phyloP scores from a whole-genome alignment of 1,140 invertebrate genomes.

The Vanessa tameamea region DNA sequence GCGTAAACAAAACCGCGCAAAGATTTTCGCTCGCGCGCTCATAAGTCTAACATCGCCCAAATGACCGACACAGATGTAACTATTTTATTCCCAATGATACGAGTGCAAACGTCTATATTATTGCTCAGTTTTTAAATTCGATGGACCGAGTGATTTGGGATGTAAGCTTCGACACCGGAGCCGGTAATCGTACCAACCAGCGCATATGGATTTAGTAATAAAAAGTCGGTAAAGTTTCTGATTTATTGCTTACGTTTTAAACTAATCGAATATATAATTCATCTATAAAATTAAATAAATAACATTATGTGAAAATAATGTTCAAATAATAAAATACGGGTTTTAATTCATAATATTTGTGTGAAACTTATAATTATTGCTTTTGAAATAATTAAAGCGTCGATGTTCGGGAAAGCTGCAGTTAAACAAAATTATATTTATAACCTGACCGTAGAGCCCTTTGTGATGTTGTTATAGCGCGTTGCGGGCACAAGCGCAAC shows the following conservation, averaged over 20 bases:
- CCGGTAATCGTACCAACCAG: slow-evolving; percentile 53
- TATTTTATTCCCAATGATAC: slow-evolving; percentile 16
- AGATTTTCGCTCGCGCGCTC: slow-evolving; percentile 34
- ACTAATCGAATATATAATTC: too few species aligned
- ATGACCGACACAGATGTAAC: slow-evolving; percentile 3
- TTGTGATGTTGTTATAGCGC: slow-evolving; percentile 49
- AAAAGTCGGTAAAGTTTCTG: slow-evolving; percentile 78
- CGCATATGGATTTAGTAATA: slow-evolving; percentile 77
- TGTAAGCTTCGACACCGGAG: slow-evolving; percentile 58
- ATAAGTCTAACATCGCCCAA: slow-evolving; percentile 25
- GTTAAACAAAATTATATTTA: slow-evolving; percentile 22
- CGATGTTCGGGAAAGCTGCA: not conserved
- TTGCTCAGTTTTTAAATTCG: slow-evolving; percentile 25
- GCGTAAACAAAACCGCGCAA: slow-evolving; percentile 66
- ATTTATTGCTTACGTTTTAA: slow-evolving; percentile 41
- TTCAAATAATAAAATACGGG: not conserved
- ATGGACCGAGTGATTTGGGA: slow-evolving; percentile 43
- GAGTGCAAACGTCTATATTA: slow-evolving; percentile 13
- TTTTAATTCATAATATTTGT: not conserved
- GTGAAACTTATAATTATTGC: not conserved
- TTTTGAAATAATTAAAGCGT: not conserved
- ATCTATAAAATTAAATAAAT: not conserved
- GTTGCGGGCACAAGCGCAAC: slow-evolving; percentile 55
- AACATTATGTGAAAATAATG: not conserved
- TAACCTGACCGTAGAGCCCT: slow-evolving; percentile 53